phyloP scores from a whole-genome alignment of 2,113 vertebrate genomes.

The Rhinogobius similis region DNA sequence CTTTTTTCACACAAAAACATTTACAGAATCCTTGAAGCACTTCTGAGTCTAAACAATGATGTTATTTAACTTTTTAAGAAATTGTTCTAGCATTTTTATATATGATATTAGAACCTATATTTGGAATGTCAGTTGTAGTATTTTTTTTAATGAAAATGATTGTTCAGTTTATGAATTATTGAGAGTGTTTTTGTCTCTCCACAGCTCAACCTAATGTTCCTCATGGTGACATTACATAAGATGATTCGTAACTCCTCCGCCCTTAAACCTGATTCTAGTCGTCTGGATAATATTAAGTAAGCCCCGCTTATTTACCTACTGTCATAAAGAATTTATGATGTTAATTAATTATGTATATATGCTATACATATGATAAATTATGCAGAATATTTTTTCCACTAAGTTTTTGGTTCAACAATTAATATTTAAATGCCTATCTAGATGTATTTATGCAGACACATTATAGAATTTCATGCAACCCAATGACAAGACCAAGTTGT shows the following conservation, averaged over 20 bases:
- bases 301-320: constrained; percentile 26
- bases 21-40: no score
- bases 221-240: constrained; percentile 92
- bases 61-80: no score
- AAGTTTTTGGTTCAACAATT: neutral
- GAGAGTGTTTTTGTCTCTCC: constrained; percentile 23
- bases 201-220: constrained; percentile 91
- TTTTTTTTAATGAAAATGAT: neutral
- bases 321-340: neutral
- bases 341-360: neutral
- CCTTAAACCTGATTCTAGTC: constrained; percentile 92
- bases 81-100: neutral
- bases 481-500: neutral
- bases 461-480: neutral
- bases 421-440: neutral
- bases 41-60: no score
- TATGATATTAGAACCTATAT: neutral
- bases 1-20: no score
- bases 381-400: neutral
- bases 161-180: neutral
- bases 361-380: constrained; percentile 7
- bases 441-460: neutral
- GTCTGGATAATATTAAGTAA: constrained; percentile 90
- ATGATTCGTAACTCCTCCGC: constrained; percentile 89
- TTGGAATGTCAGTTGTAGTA: neutral